Conservation (phyloP, 2,113 vertebrate genomes). For the Dermatemys mawii region DNA sequence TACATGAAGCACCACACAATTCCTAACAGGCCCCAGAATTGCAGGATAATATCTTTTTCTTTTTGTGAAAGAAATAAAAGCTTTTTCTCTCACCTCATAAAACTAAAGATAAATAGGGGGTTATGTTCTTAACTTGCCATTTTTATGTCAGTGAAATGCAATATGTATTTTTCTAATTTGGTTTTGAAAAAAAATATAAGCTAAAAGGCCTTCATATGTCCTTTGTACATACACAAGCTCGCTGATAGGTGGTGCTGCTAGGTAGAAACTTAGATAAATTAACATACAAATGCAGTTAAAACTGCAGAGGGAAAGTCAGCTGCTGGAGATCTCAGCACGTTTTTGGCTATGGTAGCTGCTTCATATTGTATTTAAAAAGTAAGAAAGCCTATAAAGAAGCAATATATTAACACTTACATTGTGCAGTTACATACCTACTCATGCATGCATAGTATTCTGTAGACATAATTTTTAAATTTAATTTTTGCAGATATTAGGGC, state of each 20-base stretch:
- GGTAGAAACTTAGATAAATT: background rate
- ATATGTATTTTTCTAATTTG: background rate
- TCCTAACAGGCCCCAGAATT: background rate
- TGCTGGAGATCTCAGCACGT: background rate
- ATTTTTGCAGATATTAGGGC: background rate
- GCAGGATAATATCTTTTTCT: too few species aligned
- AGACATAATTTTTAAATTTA: background rate
- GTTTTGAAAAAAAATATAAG: background rate
- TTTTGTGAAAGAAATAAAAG: too few species aligned
- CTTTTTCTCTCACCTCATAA: too few species aligned
- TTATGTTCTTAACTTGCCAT: background rate
- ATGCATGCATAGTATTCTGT: background rate
- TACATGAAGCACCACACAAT: background rate
- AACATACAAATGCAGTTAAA: conserved; percentile 7
- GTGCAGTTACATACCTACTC: background rate
- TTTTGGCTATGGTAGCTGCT: background rate
- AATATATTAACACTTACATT: background rate
- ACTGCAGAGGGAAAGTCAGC: background rate
- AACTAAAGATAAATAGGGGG: background rate
- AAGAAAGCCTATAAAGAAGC: background rate
- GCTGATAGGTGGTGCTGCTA: conserved; percentile 11
- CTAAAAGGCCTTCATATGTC: background rate
- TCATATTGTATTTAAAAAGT: background rate
- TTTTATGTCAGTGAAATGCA: background rate
- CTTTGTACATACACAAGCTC: background rate